phyloP scores from a whole-genome alignment of 2,888 invertebrate species.

The Lepetodrilus schrolli region DNA sequence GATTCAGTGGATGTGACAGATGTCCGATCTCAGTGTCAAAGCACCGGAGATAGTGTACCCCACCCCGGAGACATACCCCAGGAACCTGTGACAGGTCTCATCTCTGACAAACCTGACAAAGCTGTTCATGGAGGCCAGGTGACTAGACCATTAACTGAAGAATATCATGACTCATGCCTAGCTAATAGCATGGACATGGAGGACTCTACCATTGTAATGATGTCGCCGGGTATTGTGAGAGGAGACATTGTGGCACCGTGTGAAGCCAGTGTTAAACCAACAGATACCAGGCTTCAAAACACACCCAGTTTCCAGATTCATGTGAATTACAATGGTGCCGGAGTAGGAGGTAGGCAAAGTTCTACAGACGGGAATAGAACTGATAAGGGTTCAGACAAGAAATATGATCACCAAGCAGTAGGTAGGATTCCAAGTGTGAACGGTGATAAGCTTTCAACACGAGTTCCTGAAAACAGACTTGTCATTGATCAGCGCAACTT shows the following conservation, averaged over 20 bases:
- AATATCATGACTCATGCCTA: neutral
- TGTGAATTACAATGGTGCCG: conserved; percentile 3
- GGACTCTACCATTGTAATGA: neutral
- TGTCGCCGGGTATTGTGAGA: neutral
- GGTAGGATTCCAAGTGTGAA: neutral
- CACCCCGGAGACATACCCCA: no score
- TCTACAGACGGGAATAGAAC: neutral
- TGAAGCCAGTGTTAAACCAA: no score
- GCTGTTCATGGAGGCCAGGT: neutral
- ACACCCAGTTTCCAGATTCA: neutral
- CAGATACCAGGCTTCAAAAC: neutral
- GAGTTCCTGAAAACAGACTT: neutral
- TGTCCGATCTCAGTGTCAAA: no score
- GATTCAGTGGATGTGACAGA: no score
- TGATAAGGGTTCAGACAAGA: conserved; percentile 7
- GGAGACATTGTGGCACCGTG: no score
- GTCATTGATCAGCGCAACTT: conserved; percentile 13
- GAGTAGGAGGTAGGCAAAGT: neutral
- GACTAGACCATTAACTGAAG: neutral
- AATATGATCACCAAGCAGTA: conserved; percentile 1
- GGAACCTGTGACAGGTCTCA: no score
- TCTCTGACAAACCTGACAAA: neutral
- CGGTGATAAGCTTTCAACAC: conserved; percentile 5
- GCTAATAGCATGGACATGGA: no score
- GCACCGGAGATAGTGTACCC: no score